Evolutionary conservation across 1,140 invertebrate species (phyloP).

Genomic region (Rhysida immarginata): DNA sequence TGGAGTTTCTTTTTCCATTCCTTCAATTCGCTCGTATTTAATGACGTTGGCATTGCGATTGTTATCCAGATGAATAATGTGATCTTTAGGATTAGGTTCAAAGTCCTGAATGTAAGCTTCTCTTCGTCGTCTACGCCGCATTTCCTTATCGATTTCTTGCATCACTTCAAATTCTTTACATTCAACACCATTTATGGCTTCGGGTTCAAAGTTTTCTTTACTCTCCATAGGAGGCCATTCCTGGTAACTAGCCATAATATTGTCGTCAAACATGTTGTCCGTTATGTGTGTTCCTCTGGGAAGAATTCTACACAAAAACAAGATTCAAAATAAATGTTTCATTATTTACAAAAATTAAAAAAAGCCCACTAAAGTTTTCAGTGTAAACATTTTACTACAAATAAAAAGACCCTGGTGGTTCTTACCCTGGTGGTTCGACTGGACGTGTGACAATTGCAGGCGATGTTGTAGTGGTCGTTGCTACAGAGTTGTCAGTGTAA

Average conservation of each 20-base stretch:
- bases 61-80: conserved; percentile 39
- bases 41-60: conserved; percentile 51
- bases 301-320: conserved; percentile 30
- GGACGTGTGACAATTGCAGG: conserved; percentile 24
- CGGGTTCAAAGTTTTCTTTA: conserved; percentile 49
- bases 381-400: too few species aligned
- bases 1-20: conserved; percentile 17
- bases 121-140: conserved; percentile 23
- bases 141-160: conserved; percentile 7
- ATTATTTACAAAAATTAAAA: too few species aligned
- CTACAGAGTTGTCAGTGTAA: conserved; percentile 24
- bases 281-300: conserved; percentile 27
- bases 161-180: conserved; percentile 7
- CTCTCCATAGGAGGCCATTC: too few species aligned
- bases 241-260: conserved; percentile 31
- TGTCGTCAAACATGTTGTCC: conserved; percentile 34
- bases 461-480: conserved; percentile 25
- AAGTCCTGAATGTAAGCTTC: conserved; percentile 20
- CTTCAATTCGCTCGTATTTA: conserved; percentile 17
- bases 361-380: too few species aligned
- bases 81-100: conserved; percentile 18
- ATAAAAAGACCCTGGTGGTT: too few species aligned
- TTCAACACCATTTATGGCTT: conserved; percentile 24
- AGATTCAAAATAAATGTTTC: too few species aligned
- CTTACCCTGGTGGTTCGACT: conserved; percentile 11